Percentiles rank a stretch among this genome's conserved stretches.
phyloP scores from a whole-genome alignment of 1,140 invertebrate species.

The Drosophila bipectinata region DNA sequence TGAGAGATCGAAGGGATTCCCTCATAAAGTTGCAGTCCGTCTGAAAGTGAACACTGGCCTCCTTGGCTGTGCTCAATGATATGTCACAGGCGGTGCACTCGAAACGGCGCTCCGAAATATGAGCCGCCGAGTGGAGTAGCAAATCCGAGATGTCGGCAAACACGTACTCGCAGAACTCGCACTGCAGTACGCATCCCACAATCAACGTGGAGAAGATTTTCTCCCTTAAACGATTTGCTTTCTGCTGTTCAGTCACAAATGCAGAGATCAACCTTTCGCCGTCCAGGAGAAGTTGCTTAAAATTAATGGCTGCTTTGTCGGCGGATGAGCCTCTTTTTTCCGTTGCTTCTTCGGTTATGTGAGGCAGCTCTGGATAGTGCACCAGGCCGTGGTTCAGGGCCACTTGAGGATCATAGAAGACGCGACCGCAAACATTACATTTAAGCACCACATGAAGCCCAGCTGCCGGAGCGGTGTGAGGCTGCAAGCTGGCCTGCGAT shows the following conservation, averaged over 20 bases:
- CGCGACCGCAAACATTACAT: conserved; percentile 67
- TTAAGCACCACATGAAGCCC: conserved; percentile 58
- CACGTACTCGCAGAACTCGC: conserved; percentile 86
- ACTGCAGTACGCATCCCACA: conserved; percentile 84
- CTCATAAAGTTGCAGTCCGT: conserved; percentile 85
- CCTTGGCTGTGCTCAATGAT: conserved; percentile 84
- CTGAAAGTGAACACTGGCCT: conserved; percentile 85
- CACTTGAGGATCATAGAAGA: conserved; percentile 58
- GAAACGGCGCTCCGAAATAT: conserved; percentile 85
- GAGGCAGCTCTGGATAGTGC: conserved; percentile 25
- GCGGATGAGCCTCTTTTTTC: neutral
- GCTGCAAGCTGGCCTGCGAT: conserved; percentile 18
- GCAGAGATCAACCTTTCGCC: conserved; percentile 13
- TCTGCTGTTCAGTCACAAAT: neutral
- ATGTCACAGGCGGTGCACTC: conserved; percentile 85
- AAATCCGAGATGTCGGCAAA: conserved; percentile 85
- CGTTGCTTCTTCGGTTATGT: neutral
- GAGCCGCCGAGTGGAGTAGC: conserved; percentile 84
- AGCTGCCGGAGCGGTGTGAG: conserved; percentile 8
- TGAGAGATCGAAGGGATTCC: conserved; percentile 63
- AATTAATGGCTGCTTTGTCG: neutral
- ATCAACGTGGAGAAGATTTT: conserved; percentile 36
- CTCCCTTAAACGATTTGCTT: neutral
- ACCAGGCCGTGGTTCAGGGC: conserved; percentile 53
- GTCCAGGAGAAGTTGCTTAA: conserved; percentile 16